Evolutionary conservation across 2,888 invertebrate genomes (phyloP).

Genomic region (Nineta flava): DNA sequence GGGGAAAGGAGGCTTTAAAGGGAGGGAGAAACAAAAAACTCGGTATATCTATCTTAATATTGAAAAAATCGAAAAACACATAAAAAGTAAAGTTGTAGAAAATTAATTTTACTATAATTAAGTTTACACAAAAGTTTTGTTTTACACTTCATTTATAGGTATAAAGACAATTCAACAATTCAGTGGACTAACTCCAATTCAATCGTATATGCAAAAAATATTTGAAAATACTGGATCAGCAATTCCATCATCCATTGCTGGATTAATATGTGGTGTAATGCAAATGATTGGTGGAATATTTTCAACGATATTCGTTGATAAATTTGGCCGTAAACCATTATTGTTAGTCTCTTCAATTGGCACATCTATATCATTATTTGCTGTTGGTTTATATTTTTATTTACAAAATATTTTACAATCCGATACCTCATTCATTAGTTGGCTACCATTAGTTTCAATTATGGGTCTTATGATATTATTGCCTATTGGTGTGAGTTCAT

Average conservation of each 20-base stretch:
- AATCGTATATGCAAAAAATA: constrained; percentile 26
- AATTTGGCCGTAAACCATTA: constrained; percentile 28
- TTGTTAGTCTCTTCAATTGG: constrained; percentile 27
- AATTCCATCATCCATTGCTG: constrained; percentile 17
- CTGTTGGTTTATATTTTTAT: constrained; percentile 23
- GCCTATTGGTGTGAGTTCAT: constrained; percentile 26
- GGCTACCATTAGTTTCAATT: constrained; percentile 25
- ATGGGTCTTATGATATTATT: constrained; percentile 25
- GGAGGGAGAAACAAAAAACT: too few species aligned
- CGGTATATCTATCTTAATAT: too few species aligned
- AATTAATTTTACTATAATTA: too few species aligned
- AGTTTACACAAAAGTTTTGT: too few species aligned
- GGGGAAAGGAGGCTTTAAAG: too few species aligned
- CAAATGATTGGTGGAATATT: constrained; percentile 20
- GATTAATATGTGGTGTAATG: constrained; percentile 19
- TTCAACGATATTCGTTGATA: constrained; percentile 18
- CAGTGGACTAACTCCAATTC: constrained; percentile 24
- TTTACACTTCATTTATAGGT: too few species aligned
- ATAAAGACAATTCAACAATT: constrained; percentile 24
- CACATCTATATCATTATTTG: constrained; percentile 19
- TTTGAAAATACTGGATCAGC: constrained; percentile 19
- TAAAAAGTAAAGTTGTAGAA: too few species aligned
- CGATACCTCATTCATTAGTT: constrained; percentile 19
- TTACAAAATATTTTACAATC: constrained; percentile 19
- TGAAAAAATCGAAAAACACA: too few species aligned